Conservation (phyloP, 2,113 vertebrate genomes). For the Sapayoa aenigma region DNA sequence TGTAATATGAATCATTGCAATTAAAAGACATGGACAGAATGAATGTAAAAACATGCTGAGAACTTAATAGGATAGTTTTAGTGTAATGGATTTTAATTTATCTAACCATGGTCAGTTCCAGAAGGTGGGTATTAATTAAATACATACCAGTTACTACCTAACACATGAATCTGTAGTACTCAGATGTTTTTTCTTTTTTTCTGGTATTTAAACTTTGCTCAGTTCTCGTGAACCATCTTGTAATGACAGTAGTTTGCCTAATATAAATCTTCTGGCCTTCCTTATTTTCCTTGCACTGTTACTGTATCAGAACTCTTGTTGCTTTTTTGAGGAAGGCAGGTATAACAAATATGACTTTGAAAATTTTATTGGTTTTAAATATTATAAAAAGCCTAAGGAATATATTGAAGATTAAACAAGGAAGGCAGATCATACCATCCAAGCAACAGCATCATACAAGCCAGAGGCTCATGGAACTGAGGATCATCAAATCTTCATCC, state of each 20-base stretch:
- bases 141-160: neutral
- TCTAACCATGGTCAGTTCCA: neutral
- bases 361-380: neutral
- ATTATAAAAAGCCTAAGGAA: neutral
- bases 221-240: neutral
- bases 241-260: neutral
- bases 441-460: neutral
- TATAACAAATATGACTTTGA: neutral
- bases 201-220: neutral
- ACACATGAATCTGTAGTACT: neutral
- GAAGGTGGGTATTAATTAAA: neutral
- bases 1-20: neutral
- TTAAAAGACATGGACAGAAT: neutral
- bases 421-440: neutral
- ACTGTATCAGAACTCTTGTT: neutral
- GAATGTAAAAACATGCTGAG: neutral
- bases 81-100: neutral
- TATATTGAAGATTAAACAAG: neutral
- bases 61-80: neutral
- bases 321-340: neutral
- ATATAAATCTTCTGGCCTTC: neutral
- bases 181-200: neutral
- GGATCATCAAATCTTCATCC: neutral
- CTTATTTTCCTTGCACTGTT: neutral
- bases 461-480: neutral